Evolutionary conservation across 2,797 vertebrate species (phyloP).

Genomic region (Poecilia wingei): DNA sequence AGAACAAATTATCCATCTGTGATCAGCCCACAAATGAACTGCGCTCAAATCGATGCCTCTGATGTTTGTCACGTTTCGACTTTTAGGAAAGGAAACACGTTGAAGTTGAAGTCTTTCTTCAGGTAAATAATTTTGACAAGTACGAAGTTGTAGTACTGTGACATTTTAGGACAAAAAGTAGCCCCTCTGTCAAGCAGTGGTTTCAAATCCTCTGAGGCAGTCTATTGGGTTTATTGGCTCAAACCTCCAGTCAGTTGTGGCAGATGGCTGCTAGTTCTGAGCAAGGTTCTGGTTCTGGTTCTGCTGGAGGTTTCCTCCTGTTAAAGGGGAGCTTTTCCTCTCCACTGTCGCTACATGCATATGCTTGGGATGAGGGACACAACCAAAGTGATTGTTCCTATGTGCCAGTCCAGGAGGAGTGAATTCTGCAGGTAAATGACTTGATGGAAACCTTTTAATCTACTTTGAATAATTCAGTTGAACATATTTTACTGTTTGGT

Average conservation of each 20-base stretch:
- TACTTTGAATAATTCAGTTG: no score
- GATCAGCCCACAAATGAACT: constrained; percentile 46
- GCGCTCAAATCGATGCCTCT: not conserved
- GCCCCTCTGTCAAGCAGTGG: not conserved
- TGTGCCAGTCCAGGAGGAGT: no score
- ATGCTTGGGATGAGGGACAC: not conserved
- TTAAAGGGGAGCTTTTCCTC: no score
- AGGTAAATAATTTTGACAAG: not conserved
- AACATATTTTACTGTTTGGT: no score
- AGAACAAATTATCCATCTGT: constrained; percentile 58
- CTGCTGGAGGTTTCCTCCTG: no score
- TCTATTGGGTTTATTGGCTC: not conserved
- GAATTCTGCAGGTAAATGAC: no score
- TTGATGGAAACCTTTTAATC: no score
- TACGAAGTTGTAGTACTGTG: not conserved
- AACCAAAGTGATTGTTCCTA: not conserved
- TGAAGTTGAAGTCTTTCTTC: not conserved
- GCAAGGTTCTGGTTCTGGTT: no score
- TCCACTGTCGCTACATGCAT: no score
- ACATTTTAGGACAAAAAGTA: not conserved
- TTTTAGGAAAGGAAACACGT: not conserved
- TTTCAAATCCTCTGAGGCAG: not conserved
- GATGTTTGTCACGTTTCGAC: not conserved
- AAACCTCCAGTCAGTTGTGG: no score
- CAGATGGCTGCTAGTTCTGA: no score